Evolutionary conservation across 53 echinoderm and acorn worm genomes (phyloP), one percentile per base, ranked within the genome.

Genomic region (Stichopus horrens): DNA sequence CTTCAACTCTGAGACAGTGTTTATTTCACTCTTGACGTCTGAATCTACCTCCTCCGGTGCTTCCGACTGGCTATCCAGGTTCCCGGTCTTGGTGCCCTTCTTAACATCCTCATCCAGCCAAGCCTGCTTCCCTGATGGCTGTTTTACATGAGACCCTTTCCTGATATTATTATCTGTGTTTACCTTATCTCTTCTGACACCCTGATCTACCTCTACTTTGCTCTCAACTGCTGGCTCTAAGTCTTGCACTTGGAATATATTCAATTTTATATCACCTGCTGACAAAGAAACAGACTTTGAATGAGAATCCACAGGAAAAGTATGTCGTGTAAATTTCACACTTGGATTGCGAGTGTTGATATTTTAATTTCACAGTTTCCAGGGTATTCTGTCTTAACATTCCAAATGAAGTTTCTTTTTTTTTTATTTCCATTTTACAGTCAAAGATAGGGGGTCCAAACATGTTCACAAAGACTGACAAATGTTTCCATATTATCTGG

Each of bases 21-120:
- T 59, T 37, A 85, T 85, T 23, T 85, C 85, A 37, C 23, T 85
- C 8, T 85, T 67, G 51, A 52, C 66, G 16, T 85, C 85, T 63
- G 85, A 66, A 18, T 85, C 11, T 14, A 85, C 8, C 52, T 85
- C 85, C 66, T 85, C 63, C 18, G n/a, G 18, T 20, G 19, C 6
- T 19, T 7, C 71, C 4, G 71, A 71, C 18, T 18, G 16, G 19
- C 14, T 71, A 18, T 7, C 18, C 18, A n/a, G 19, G 18, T 71
- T 0, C 5, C 19, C 19, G n/a, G n/a, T 71, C 71, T 71, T 16
- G 7, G 19, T 20, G 2, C 18, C 19, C n/a, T 71, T 18, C 37
- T 37, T 37, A 1, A 37, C 37, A 20, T 16, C 18, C 7, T 71
- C 71, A 4, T 71, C 71, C 19, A 16, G n/a, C 71, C 71, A 71